A percentile compares a stretch with the other conserved stretches of the same genome.
phyloP scores from a whole-genome alignment of 2,113 vertebrate species.

The Propithecus coquereli region DNA sequence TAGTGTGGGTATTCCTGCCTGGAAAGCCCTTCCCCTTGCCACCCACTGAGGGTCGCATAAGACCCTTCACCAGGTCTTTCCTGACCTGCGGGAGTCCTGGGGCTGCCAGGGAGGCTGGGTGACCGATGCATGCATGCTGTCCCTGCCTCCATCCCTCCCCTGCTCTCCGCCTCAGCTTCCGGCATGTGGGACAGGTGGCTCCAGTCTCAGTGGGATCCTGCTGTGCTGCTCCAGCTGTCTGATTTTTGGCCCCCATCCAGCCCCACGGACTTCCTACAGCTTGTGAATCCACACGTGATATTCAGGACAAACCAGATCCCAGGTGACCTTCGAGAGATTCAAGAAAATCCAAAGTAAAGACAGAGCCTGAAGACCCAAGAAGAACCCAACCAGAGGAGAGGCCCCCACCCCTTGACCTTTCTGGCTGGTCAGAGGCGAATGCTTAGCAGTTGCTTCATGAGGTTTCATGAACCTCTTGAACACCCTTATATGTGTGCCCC shows the following conservation, averaged over 20 bases:
- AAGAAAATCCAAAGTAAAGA: constrained; percentile 13
- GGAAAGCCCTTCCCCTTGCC: neutral
- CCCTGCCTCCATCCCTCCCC: no score
- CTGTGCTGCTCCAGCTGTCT: no score
- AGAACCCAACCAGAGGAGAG: neutral
- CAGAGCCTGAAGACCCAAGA: neutral
- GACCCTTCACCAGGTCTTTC: neutral
- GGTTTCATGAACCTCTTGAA: neutral
- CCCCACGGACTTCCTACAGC: neutral
- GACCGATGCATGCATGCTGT: rapidly evolving
- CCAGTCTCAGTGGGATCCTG: no score
- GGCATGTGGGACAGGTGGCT: neutral
- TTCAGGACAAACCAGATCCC: neutral
- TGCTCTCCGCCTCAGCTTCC: neutral
- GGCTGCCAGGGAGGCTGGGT: neutral
- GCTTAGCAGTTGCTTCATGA: neutral
- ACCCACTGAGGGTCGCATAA: neutral
- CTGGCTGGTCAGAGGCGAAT: neutral
- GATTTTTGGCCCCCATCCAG: neutral
- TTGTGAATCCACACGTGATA: neutral
- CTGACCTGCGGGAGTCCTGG: neutral
- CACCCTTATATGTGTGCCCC: neutral
- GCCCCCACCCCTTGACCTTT: neutral
- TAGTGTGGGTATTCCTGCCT: rapidly evolving
- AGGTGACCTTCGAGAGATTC: constrained; percentile 1